Conservation (phyloP, 2,888 invertebrate genomes). For the Syrphus vitripennis region DNA sequence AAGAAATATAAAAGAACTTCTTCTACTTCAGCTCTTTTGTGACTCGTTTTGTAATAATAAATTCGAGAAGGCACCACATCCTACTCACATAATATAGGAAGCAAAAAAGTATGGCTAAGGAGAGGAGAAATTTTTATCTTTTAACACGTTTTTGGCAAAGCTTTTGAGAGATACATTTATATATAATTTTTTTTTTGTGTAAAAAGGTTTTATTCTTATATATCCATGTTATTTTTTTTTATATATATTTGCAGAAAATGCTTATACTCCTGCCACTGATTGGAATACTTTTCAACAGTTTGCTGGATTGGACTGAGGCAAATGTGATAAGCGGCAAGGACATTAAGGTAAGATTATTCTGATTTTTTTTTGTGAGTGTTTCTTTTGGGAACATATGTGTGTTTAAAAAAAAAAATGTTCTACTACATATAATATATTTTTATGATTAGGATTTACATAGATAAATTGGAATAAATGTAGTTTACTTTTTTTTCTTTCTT, state of each 20-base stretch:
- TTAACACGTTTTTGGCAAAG: constrained; percentile 26
- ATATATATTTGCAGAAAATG: constrained; percentile 78
- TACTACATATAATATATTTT: neutral
- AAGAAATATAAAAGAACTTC: constrained; percentile 9
- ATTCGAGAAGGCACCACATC: constrained; percentile 10
- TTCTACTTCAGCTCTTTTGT: constrained; percentile 30
- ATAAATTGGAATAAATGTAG: neutral
- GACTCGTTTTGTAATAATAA: constrained; percentile 46
- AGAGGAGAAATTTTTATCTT: constrained; percentile 30
- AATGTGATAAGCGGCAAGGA: constrained; percentile 79
- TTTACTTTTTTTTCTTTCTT: constrained; percentile 24
- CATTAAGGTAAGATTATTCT: constrained; percentile 76
- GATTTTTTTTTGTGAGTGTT: neutral
- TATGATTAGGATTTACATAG: neutral
- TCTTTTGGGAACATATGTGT: neutral
- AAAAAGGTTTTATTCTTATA: constrained; percentile 15
- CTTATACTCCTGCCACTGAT: constrained; percentile 80
- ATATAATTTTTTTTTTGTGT: neutral
- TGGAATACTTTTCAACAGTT: constrained; percentile 79
- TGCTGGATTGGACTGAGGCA: constrained; percentile 78
- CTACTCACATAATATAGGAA: neutral
- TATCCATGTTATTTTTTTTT: constrained; percentile 40
- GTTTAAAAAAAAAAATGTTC: neutral
- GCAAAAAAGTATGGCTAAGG: neutral
- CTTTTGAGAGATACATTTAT: constrained; percentile 31